Base-by-base conservation (phyloP, 2,113 vertebrate species). In the Pteropus alecto region DNA sequence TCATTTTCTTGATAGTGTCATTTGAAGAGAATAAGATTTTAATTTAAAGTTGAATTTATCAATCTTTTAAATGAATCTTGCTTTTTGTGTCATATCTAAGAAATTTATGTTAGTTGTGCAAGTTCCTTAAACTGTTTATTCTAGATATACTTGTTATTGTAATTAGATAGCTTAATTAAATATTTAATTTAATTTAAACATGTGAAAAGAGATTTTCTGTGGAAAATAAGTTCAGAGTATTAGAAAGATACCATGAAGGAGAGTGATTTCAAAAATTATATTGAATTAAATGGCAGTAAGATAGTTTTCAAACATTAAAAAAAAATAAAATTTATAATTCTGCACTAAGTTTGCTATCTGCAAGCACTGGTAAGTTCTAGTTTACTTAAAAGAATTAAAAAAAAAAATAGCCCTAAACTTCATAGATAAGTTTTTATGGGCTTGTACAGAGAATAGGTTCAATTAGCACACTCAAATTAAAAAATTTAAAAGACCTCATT, bases 101-200 rank as follows among this genome's bases (percentile, higher is more conserved):
- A 91, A 82, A 71, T 78, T 41, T 90, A 28, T 70, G 24, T 79
- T 46, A 90, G 41, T 78, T 83, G 9, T 65, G 22, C 41, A 93
- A 83, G 24, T 89, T 70, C 54, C 65, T 65, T 38, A 76, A 76
- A 38, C 43, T 48, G 43, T 83, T 89, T 92, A 89, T 87, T 93
- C 19, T 33, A 87, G 90, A 67, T 43, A 16, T 56, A 65, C 51
- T 87, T 90, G n/a, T 89, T 81, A 68, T 33, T 48, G 48, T 30
- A 88, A 71, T 43, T 93, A 54, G 35, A 24, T 51, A 77, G 70
- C 48, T 61, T 83, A 93, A 79, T 79, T 83, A 95, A 90, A 79
- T 54, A 65, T 65, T 79, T 65, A 87, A 94, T 38, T 38, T 79
- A 56, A 46, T 70, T 38, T 38, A 38, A 5, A 94, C 70, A 87